phyloP scores from a whole-genome alignment of 37 sponge, comb jelly and placozoan species.

The Agelas oroides region DNA sequence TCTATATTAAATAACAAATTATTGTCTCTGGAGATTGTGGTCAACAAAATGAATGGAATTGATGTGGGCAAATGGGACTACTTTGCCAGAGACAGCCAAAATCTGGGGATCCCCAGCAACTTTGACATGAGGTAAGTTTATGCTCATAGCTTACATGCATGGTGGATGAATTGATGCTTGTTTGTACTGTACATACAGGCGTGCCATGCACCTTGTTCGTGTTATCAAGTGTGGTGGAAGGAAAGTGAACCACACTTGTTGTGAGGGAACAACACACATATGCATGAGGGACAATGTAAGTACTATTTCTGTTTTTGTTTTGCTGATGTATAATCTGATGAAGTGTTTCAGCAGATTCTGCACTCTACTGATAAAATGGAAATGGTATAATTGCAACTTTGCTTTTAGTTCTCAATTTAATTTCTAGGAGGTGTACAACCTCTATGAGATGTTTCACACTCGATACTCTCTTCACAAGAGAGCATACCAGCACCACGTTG shows the following conservation, averaged over 20 bases:
- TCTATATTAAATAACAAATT: not conserved
- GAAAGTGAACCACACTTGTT: not conserved
- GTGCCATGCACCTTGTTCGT: too few relatives aligned
- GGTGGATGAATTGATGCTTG: not conserved
- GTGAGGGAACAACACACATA: conserved; percentile 59
- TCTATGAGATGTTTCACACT: conserved; percentile 97
- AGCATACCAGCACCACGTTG: conserved; percentile 97
- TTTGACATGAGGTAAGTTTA: conserved; percentile 84
- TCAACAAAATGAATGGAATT: conserved; percentile 94
- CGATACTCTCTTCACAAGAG: conserved; percentile 82
- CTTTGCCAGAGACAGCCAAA: conserved; percentile 93
- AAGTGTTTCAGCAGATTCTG: too few relatives aligned
- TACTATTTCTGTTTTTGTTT: too few relatives aligned
- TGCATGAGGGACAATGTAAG: conserved; percentile 90
- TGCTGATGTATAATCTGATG: too few relatives aligned
- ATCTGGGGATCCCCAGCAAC: conserved; percentile 85
- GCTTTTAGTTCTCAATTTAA: too few relatives aligned
- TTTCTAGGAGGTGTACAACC: conserved; percentile 91
- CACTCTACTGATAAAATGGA: too few relatives aligned
- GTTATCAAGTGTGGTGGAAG: too few relatives aligned
- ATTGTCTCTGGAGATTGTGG: conserved; percentile 91
- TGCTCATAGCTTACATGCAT: not conserved
- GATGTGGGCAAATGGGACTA: conserved; percentile 99
- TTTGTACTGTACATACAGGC: not conserved
- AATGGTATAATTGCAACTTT: too few relatives aligned